These are phyloP conservation scores for Sipha maydis DNA, from an alignment of 2,888 invertebrate genomes.

Conservation along the genomic window DNA sequence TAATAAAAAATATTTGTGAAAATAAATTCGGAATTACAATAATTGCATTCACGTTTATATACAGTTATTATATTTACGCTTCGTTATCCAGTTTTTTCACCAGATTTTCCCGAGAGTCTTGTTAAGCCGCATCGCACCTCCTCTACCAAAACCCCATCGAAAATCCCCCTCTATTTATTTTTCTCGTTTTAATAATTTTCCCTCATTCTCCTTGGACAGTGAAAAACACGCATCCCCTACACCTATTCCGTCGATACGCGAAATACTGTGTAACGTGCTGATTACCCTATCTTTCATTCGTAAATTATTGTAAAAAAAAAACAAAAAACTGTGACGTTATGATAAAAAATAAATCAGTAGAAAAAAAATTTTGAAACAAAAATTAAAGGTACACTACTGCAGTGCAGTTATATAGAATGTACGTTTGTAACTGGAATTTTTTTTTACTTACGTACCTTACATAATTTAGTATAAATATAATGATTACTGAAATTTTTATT, in stretches of 20 bases:
- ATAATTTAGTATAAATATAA: no score
- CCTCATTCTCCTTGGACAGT: conserved; percentile 29
- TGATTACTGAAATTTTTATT: no score
- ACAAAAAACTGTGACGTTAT: not conserved
- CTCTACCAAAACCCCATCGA: not conserved
- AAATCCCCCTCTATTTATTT: conserved; percentile 60
- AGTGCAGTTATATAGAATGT: no score
- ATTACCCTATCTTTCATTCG: conserved; percentile 45
- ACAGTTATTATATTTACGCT: conserved; percentile 60
- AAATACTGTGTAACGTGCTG: not conserved
- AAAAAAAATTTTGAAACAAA: no score
- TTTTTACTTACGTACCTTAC: no score
- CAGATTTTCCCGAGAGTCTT: conserved; percentile 61
- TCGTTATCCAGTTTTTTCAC: conserved; percentile 58
- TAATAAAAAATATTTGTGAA: conserved; percentile 49
- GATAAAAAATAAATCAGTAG: not conserved
- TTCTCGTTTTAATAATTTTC: conserved; percentile 59
- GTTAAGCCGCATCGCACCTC: conserved; percentile 33
- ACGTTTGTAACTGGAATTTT: no score
- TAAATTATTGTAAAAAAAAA: not conserved
- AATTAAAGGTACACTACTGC: no score
- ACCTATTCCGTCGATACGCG: conserved; percentile 1
- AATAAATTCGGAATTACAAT: conserved; percentile 59
- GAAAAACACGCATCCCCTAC: conserved; percentile 36
- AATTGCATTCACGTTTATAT: conserved; percentile 43